These are phyloP conservation scores for Ciconia stormi DNA, from an alignment of 2,113 vertebrate species.

Conservation along the genomic window DNA sequence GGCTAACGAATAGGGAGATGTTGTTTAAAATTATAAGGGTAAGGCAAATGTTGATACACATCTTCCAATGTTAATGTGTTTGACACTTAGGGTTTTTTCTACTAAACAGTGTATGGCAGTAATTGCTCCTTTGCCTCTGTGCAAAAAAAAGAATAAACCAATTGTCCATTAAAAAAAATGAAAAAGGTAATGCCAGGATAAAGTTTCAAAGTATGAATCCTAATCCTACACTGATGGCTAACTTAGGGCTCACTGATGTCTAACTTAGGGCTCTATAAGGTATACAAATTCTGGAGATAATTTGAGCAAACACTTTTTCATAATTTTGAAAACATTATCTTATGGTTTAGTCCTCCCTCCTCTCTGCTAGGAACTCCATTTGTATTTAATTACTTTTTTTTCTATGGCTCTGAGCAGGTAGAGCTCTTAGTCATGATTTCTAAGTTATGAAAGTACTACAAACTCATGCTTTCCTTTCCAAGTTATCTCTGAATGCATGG, in stretches of 20 bases:
- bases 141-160: neutral
- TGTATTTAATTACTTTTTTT: neutral
- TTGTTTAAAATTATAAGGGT: neutral
- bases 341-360: neutral
- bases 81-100: neutral
- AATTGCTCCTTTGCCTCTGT: neutral
- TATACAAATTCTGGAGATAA: neutral
- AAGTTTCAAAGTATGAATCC: neutral
- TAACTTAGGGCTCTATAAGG: neutral
- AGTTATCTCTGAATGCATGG: neutral
- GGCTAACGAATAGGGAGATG: neutral
- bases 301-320: neutral
- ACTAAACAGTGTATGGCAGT: neutral
- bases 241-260: accelerated
- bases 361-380: neutral
- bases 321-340: neutral
- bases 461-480: neutral
- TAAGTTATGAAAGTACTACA: neutral
- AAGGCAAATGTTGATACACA: neutral
- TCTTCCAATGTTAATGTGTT: neutral
- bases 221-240: neutral
- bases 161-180: neutral
- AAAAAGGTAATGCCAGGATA: neutral
- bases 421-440: neutral
- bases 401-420: neutral